Evolutionary conservation across 2,888 invertebrate genomes (phyloP).

Genomic region (Meliscaeva auricollis): DNA sequence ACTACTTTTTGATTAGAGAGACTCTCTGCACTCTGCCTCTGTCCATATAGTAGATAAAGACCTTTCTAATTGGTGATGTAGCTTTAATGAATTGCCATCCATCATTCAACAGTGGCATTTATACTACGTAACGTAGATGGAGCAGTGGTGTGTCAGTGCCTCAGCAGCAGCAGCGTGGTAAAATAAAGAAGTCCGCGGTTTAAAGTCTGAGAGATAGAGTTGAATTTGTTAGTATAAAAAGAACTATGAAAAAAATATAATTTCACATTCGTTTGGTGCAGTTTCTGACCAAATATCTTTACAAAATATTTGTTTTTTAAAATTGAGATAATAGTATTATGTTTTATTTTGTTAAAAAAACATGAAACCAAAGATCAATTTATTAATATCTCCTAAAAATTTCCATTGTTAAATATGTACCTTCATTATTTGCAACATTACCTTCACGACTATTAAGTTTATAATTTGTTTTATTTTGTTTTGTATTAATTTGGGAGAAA

Average conservation of each 20-base stretch:
- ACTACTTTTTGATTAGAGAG: slow-evolving; percentile 36
- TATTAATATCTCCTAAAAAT: not conserved
- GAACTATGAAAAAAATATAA: not conserved
- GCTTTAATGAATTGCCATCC: slow-evolving; percentile 71
- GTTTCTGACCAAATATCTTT: too few relatives aligned
- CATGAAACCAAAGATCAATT: not conserved
- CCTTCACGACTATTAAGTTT: not conserved
- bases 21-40: not conserved
- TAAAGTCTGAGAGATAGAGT: not conserved
- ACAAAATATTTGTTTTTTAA: too few relatives aligned
- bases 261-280: too few relatives aligned
- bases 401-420: not conserved
- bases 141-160: slow-evolving; percentile 2
- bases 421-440: too few relatives aligned
- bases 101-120: slow-evolving; percentile 51
- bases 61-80: slow-evolving; percentile 73
- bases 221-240: not conserved
- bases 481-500: slow-evolving; percentile 32
- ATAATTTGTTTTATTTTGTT: slow-evolving; percentile 39
- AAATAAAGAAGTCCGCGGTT: slow-evolving; percentile 19
- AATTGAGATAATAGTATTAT: too few relatives aligned
- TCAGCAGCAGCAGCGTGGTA: not conserved
- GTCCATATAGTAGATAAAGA: slow-evolving; percentile 16
- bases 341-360: too few relatives aligned
- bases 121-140: not conserved